phyloP scores from a whole-genome alignment of 2,888 invertebrate genomes.

The Chironomus riparius region DNA sequence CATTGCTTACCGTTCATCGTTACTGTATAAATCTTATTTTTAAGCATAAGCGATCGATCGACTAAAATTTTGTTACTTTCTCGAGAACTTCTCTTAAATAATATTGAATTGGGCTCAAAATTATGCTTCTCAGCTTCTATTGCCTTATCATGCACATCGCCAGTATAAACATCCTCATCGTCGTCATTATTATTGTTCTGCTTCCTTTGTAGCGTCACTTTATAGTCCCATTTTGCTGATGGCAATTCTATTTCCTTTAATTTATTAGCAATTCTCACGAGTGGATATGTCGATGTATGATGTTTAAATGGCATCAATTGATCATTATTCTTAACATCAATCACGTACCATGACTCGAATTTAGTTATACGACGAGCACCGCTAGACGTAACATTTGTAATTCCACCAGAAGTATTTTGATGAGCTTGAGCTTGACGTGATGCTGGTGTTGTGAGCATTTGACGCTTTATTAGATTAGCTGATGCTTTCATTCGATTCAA shows the following conservation, averaged over 20 bases:
- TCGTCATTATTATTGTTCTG: not conserved
- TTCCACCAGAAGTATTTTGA: not conserved
- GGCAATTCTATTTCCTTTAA: conserved; percentile 36
- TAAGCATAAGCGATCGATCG: conserved; percentile 42
- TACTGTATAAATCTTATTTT: conserved; percentile 40
- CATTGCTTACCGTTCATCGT: conserved; percentile 43
- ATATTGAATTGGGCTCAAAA: conserved; percentile 41
- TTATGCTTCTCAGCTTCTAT: conserved; percentile 39
- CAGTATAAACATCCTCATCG: conserved; percentile 34
- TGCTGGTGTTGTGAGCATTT: not conserved
- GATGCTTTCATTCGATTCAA: conserved; percentile 14
- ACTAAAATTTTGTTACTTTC: conserved; percentile 36
- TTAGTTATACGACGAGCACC: conserved; percentile 35
- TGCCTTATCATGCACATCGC: conserved; percentile 37
- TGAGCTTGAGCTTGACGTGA: not conserved
- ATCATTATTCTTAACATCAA: conserved; percentile 34
- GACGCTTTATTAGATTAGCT: not conserved
- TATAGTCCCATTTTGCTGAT: conserved; percentile 37
- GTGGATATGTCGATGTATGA: conserved; percentile 35
- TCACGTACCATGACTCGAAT: conserved; percentile 43
- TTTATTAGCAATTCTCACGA: conserved; percentile 38
- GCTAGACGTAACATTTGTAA: not conserved
- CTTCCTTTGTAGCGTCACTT: conserved; percentile 38
- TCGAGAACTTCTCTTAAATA: conserved; percentile 38
- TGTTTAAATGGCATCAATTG: conserved; percentile 5